A percentile compares a stretch with the other conserved stretches of the same genome.
Conservation (phyloP, 2,797 vertebrate genomes). For the Lutjanus argentimaculatus region DNA sequence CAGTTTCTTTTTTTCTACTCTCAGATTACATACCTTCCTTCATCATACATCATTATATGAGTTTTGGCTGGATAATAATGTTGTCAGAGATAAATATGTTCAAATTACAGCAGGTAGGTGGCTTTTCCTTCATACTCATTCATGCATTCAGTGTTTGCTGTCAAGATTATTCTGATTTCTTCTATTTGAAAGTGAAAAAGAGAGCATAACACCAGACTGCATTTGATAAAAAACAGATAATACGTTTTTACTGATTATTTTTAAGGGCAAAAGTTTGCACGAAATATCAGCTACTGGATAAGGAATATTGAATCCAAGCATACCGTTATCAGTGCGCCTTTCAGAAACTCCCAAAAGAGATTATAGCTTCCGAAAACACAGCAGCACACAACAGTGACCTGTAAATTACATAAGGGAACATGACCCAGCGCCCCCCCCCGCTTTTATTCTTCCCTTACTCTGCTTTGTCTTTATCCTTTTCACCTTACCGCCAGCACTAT, state of each 20-base stretch:
- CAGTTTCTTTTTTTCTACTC: too few relatives aligned
- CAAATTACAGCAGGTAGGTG: too few relatives aligned
- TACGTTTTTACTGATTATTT: neutral
- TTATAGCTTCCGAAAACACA: slow-evolving; percentile 27
- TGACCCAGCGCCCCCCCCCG: slow-evolving; percentile 59
- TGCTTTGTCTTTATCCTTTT: slow-evolving; percentile 69
- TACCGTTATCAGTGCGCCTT: neutral
- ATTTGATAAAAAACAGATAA: neutral
- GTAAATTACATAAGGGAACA: slow-evolving; percentile 67
- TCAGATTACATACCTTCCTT: neutral
- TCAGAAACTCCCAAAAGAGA: neutral
- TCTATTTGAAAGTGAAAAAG: neutral
- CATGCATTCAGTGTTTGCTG: neutral
- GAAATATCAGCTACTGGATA: neutral
- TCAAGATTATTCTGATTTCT: neutral
- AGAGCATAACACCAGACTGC: too few relatives aligned
- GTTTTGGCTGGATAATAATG: neutral
- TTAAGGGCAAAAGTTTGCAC: neutral
- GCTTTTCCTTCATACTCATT: neutral
- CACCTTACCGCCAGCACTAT: slow-evolving; percentile 66
- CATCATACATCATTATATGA: neutral
- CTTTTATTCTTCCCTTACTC: slow-evolving; percentile 53
- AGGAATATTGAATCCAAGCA: neutral
- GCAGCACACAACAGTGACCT: slow-evolving; percentile 58
- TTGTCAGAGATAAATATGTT: neutral